These are phyloP conservation scores for Cynodonichthys magdalenae DNA, from an alignment of 2,797 vertebrate species.

Conservation along the genomic window DNA sequence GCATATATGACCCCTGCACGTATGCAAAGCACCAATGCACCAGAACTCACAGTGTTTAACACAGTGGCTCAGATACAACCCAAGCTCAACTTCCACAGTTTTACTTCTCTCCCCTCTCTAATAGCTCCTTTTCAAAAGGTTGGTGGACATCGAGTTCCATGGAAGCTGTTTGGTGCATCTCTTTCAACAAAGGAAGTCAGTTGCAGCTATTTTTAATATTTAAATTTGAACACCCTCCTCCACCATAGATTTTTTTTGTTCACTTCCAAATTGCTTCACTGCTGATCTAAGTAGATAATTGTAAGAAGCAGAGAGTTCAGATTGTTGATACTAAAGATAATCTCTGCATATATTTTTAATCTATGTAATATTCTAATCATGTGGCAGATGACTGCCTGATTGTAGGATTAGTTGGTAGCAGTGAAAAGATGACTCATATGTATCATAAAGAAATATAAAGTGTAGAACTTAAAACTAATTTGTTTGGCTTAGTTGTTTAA, in stretches of 20 bases:
- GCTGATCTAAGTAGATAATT: background rate
- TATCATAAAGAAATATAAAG: background rate
- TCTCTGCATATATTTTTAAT: constrained; percentile 2
- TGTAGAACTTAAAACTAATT: background rate
- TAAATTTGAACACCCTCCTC: background rate
- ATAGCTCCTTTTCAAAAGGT: too few species aligned
- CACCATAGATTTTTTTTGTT: background rate
- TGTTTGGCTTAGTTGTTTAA: background rate
- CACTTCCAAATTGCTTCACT: background rate
- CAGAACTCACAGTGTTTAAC: too few species aligned
- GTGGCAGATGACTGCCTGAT: constrained; percentile 2
- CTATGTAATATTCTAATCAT: constrained; percentile 4
- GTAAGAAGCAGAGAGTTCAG: background rate
- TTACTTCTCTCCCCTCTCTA: too few species aligned
- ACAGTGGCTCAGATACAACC: too few species aligned
- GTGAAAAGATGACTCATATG: background rate
- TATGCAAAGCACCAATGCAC: too few species aligned
- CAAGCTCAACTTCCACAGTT: too few species aligned
- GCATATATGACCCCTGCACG: background rate
- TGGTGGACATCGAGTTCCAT: background rate
- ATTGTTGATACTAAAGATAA: background rate
- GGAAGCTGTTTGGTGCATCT: background rate
- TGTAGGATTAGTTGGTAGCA: background rate
- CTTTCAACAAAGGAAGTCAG: too few species aligned
- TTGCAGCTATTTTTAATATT: background rate